A percentile compares a stretch with the other conserved stretches of the same genome.
phyloP scores from a whole-genome alignment of 1,140 invertebrate species.

The Oreohelix idahoensis region DNA sequence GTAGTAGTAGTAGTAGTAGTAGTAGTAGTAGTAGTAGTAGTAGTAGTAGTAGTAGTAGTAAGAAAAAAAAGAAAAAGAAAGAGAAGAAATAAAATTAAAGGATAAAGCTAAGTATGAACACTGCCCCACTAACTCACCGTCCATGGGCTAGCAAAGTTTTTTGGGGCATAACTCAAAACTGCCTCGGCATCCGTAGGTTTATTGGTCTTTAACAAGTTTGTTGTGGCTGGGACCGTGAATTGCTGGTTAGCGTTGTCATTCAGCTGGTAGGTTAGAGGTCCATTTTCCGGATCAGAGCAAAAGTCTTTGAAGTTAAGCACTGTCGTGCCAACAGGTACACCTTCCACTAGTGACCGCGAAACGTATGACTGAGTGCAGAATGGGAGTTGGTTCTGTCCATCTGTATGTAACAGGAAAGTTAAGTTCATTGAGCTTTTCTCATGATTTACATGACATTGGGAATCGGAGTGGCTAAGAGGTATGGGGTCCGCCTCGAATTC shows the following conservation, averaged over 20 bases:
- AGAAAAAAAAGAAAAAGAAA: too few relatives aligned
- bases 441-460: too few relatives aligned
- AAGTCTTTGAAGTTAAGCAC: not conserved
- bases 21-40: conserved; percentile 9
- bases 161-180: not conserved
- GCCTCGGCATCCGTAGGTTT: not conserved
- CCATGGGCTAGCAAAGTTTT: not conserved
- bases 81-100: too few relatives aligned
- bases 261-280: not conserved
- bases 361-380: not conserved
- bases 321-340: not conserved
- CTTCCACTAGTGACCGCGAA: not conserved
- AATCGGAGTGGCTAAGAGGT: too few relatives aligned
- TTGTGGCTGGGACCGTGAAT: not conserved
- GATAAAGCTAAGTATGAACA: too few relatives aligned
- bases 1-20: not conserved
- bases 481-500: too few relatives aligned
- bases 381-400: not conserved
- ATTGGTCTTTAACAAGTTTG: not conserved
- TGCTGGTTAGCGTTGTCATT: not conserved
- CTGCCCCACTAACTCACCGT: not conserved
- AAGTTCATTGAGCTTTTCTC: too few relatives aligned
- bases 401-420: not conserved
- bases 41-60: not conserved
- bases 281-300: not conserved